Conservation (phyloP, 1,140 invertebrate genomes). For the Chironomus tepperi region DNA sequence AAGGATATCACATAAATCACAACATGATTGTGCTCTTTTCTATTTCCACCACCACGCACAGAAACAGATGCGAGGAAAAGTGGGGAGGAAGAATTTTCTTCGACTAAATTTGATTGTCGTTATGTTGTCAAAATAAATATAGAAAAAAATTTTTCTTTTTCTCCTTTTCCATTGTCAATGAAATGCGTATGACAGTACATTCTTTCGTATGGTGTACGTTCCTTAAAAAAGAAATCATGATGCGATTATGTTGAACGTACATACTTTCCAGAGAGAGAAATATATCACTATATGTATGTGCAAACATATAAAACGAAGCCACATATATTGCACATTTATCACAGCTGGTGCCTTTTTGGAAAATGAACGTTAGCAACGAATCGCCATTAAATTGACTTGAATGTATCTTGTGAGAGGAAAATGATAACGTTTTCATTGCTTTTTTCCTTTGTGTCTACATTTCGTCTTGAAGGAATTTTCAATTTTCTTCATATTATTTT, state of each 20-base stretch:
- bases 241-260: neutral
- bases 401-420: too few species aligned
- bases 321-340: constrained; percentile 8
- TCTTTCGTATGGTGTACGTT: neutral
- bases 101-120: constrained; percentile 12
- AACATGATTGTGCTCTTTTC: neutral
- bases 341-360: neutral
- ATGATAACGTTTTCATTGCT: too few species aligned
- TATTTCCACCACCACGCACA: neutral
- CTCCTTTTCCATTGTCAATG: neutral
- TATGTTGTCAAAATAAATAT: constrained; percentile 10
- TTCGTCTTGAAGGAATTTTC: too few species aligned
- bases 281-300: too few species aligned
- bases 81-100: neutral
- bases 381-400: neutral
- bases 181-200: neutral
- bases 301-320: neutral
- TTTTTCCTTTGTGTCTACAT: too few species aligned
- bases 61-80: neutral
- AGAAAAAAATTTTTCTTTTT: neutral
- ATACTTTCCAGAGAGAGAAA: too few species aligned
- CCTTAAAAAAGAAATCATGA: neutral
- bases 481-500: too few species aligned
- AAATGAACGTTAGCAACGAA: neutral
- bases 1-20: constrained; percentile 2